Conservation (phyloP, 2,797 vertebrate genomes). For the Synaphobranchus kaupii region DNA sequence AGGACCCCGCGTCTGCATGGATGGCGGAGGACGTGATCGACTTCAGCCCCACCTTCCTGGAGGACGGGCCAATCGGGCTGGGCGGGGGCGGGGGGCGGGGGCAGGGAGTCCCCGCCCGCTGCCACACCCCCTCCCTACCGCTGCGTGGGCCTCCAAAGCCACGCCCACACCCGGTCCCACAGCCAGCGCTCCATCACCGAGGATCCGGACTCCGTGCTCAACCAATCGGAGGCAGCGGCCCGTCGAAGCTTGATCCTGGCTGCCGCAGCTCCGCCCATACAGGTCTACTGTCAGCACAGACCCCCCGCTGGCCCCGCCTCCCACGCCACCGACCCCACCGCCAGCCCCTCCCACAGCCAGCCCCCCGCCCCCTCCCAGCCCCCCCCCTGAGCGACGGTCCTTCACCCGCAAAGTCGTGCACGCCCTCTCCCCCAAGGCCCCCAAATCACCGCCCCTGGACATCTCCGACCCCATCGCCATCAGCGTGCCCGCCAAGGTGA, state of each 20-base stretch:
- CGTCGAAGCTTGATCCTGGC: constrained; percentile 60
- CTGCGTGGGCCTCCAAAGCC: constrained; percentile 63
- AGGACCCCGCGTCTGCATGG: constrained; percentile 50
- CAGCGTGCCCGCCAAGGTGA: constrained; percentile 70
- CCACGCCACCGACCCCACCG: constrained; percentile 37
- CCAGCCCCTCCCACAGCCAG: constrained; percentile 57
- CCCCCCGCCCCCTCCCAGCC: constrained; percentile 43
- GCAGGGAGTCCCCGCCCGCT: constrained; percentile 50
- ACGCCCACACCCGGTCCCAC: constrained; percentile 49
- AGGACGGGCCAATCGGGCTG: constrained; percentile 60
- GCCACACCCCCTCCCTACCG: constrained; percentile 69
- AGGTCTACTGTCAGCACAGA: constrained; percentile 61
- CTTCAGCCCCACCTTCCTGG: constrained; percentile 70
- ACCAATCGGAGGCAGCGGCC: constrained; percentile 59
- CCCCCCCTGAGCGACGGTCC: constrained; percentile 56
- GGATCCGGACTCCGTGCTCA: constrained; percentile 64
- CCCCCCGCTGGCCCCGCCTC: constrained; percentile 43
- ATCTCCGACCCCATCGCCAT: constrained; percentile 74
- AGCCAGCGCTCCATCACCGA: constrained; percentile 61
- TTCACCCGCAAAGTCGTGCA: constrained; percentile 64
- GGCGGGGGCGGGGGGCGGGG: constrained; percentile 55
- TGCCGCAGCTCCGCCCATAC: constrained; percentile 51
- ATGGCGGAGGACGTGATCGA: constrained; percentile 72
- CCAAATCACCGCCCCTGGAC: constrained; percentile 65
- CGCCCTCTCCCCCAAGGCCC: constrained; percentile 53